A percentile compares a stretch with the other conserved stretches of the same genome.
Evolutionary conservation across 2,797 vertebrate species (phyloP).

Genomic region (Coccyzus lansbergi): DNA sequence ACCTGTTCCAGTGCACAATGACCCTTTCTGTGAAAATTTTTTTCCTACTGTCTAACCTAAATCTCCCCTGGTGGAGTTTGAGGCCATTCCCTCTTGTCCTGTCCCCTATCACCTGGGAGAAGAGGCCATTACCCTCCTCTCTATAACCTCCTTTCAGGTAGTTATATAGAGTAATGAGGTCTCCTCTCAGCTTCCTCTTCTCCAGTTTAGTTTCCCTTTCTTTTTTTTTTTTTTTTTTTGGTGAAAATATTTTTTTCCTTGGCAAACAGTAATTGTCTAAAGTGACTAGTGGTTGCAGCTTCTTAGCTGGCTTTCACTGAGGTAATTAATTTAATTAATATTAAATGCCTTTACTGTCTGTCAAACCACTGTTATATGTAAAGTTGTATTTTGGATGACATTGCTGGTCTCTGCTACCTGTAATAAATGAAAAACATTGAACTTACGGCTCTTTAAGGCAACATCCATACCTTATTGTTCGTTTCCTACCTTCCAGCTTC

Average conservation of each 20-base stretch:
- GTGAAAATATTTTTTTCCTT: not conserved
- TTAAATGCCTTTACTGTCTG: not conserved
- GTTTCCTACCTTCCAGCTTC: not conserved
- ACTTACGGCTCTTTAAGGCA: not conserved
- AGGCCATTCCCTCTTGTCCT: no score
- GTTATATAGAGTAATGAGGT: no score
- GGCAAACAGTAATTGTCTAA: not conserved
- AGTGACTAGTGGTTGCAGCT: not conserved
- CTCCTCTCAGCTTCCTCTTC: no score
- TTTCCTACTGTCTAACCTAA: no score
- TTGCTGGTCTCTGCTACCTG: not conserved
- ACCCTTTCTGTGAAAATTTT: no score
- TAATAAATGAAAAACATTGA: not conserved
- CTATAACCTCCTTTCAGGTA: no score
- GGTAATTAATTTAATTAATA: not conserved
- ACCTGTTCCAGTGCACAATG: no score
- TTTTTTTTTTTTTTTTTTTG: not conserved
- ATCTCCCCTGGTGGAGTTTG: no score
- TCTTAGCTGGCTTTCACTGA: not conserved
- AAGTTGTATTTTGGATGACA: not conserved
- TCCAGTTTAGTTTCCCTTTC: no score
- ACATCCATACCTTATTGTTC: not conserved
- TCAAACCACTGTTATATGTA: not conserved
- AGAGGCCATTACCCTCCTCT: no score
- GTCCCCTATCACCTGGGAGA: no score